phyloP scores from a whole-genome alignment of 1,140 invertebrate genomes.

The Calliopsis andreniformis region DNA sequence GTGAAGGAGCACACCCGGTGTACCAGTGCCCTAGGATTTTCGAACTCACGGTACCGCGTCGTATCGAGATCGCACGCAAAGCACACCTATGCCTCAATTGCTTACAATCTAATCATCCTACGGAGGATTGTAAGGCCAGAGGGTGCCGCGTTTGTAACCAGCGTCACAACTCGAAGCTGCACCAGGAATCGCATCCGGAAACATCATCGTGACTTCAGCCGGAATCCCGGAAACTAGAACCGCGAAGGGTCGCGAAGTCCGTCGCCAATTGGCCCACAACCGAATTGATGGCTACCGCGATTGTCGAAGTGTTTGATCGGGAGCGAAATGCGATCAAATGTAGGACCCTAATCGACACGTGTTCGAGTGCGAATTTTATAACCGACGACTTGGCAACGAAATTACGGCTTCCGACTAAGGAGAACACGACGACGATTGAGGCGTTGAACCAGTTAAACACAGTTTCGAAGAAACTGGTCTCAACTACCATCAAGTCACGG shows the following conservation, averaged over 20 bases:
- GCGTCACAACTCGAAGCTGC: background rate
- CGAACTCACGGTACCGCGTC: background rate
- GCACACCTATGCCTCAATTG: background rate
- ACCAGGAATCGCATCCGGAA: background rate
- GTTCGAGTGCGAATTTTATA: too few species aligned
- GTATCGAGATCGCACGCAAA: background rate
- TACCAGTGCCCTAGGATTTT: background rate
- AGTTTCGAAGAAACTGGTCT: background rate
- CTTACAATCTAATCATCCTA: background rate
- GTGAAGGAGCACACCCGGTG: background rate
- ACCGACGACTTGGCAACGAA: background rate
- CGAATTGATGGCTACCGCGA: background rate
- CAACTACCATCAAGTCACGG: background rate
- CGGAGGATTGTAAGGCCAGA: background rate
- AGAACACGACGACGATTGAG: background rate
- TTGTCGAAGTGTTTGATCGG: background rate
- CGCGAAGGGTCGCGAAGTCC: background rate
- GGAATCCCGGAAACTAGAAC: too few species aligned
- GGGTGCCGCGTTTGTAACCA: background rate
- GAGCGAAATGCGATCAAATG: background rate
- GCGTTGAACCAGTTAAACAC: background rate
- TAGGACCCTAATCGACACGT: background rate
- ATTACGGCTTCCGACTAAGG: background rate
- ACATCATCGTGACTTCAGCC: background rate
- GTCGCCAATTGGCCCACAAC: background rate